Evolutionary conservation across 2,113 vertebrate genomes (phyloP).

Genomic region (Syrmaticus mikado): DNA sequence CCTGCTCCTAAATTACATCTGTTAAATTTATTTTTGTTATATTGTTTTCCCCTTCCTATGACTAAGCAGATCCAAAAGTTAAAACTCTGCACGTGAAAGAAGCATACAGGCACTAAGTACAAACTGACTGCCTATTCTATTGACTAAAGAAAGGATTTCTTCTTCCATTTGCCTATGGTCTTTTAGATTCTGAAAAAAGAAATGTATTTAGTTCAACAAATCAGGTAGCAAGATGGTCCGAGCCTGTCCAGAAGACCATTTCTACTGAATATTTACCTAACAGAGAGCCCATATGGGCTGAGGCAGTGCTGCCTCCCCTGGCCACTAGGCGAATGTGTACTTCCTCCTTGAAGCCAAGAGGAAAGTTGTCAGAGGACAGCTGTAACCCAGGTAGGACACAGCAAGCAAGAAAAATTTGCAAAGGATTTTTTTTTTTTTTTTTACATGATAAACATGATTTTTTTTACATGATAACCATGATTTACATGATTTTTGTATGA

Average conservation of each 20-base stretch:
- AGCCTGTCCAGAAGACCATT: background rate
- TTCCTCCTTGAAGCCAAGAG: background rate
- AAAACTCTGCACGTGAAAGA: background rate
- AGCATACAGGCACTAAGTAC: accelerated
- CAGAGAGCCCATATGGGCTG: background rate
- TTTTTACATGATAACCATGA: no score
- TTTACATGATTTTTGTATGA: no score
- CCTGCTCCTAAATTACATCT: background rate
- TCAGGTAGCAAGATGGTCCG: no score
- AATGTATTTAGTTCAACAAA: background rate
- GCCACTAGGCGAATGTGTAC: no score
- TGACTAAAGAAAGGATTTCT: background rate
- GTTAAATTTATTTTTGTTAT: background rate
- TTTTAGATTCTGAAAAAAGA: background rate
- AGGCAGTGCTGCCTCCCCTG: background rate
- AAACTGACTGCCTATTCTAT: background rate
- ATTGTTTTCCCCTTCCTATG: background rate
- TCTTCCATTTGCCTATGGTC: background rate
- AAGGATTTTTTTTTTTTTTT: background rate
- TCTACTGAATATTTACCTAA: background rate
- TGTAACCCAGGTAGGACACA: no score
- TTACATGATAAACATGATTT: no score
- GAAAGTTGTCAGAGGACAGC: background rate
- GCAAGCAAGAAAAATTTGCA: background rate
- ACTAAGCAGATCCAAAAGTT: background rate